phyloP scores from a whole-genome alignment of 2,888 invertebrate species.

The Catonia carolina region DNA sequence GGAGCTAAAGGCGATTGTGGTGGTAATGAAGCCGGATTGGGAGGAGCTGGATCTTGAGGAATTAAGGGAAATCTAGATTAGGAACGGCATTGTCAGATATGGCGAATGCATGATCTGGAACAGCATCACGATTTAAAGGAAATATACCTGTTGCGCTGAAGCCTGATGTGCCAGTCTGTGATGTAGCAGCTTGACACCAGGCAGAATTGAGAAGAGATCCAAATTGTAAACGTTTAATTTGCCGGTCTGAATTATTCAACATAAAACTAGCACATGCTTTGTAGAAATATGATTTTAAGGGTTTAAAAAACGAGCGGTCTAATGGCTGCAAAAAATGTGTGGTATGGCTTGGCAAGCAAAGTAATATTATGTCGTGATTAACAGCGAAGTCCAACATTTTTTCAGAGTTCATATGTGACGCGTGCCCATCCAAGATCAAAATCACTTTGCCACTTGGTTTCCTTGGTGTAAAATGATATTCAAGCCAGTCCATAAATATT shows the following conservation, averaged over 20 bases:
- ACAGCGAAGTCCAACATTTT: slow-evolving; percentile 18
- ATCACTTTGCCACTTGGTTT: slow-evolving; percentile 16
- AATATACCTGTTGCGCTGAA: slow-evolving; percentile 14
- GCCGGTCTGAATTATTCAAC: slow-evolving; percentile 13
- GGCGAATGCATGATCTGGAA: slow-evolving; percentile 3
- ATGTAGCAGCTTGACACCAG: slow-evolving; percentile 13
- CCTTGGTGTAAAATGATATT: slow-evolving; percentile 13
- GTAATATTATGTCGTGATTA: slow-evolving; percentile 3
- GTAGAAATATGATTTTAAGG: slow-evolving; percentile 10
- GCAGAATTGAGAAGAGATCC: slow-evolving; percentile 7
- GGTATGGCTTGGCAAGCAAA: slow-evolving; percentile 10
- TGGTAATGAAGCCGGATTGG: too few species aligned
- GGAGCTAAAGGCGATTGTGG: too few species aligned
- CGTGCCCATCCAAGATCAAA: slow-evolving; percentile 10
- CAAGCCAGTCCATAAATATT: slow-evolving; percentile 16
- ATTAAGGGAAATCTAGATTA: too few species aligned
- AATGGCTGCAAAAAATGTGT: slow-evolving; percentile 14
- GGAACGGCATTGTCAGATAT: too few species aligned
- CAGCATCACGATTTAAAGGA: slow-evolving; percentile 1
- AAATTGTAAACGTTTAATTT: slow-evolving; percentile 16
- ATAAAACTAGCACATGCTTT: slow-evolving; percentile 15
- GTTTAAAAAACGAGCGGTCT: slow-evolving; percentile 14
- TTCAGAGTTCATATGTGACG: slow-evolving; percentile 7
- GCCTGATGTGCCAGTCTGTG: slow-evolving; percentile 1
- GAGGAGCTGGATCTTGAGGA: too few species aligned